Evolutionary conservation across 2,113 vertebrate genomes (phyloP), one percentile per base, ranked within the genome.

Genomic region (Symphodus melops): DNA sequence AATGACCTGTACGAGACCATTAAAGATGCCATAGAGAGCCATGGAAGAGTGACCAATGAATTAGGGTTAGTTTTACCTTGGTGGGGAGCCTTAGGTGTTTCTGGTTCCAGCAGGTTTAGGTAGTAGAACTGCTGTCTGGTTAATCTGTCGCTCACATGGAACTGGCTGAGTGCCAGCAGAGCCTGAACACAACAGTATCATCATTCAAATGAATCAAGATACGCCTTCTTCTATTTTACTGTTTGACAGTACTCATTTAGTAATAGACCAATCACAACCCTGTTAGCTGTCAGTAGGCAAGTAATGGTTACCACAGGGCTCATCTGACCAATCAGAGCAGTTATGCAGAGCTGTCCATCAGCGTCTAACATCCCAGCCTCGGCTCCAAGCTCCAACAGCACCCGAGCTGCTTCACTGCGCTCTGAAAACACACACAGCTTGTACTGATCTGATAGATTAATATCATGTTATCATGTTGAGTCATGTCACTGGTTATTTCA

Each of bases 301-400:
- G 25, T 16, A 2, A 23, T 42, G 20, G 16, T 72, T 82, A 94
- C 93, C 88, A 93, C 90, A 23, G 90, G 55, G 54, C 87, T 86
- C 88, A 93, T 93, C 46, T 33, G 84, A 20, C 74, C 77, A 73
- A 93, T 94, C 86, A 94, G 83, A 65, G 92, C 92, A 14, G 86
- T 90, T 44, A 94, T 92, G 68, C 93, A 94, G 51, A 92, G 85
- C 74, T 93, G 91, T 63, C 92, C 92, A 5, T 92, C 91, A 63
- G 68, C 63, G 73, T 94, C 93, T 55, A 80, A 88, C 7, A 87
- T 72, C 2, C 91, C 88, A 10, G 89, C 92, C 41, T 91, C 77
- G 0, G 93, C 91, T 14, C 91, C 91, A 4, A 91, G 67, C 49
- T 92, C 90, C 68, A 94, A 20, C 54, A 94, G 82, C 1, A 78